Conservation (phyloP, 2,797 vertebrate genomes). For the Heliangelus exortis region DNA sequence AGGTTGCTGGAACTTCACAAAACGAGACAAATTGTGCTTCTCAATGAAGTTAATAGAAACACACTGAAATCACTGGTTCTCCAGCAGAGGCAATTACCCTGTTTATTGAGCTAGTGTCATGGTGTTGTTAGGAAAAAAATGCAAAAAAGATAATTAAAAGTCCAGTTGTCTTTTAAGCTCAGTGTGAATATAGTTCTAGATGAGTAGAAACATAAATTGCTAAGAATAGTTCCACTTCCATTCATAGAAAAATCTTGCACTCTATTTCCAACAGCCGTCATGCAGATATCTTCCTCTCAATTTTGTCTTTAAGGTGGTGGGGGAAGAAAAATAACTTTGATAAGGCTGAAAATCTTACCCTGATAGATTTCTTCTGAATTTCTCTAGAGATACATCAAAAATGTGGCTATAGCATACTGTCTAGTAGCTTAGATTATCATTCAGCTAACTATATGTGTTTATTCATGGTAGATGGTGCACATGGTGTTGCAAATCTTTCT, state of each 20-base stretch:
- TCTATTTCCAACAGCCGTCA: not conserved
- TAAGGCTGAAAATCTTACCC: not conserved
- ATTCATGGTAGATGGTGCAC: not conserved
- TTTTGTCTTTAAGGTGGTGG: not conserved
- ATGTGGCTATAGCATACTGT: not conserved
- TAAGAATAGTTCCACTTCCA: not conserved
- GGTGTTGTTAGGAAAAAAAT: not conserved
- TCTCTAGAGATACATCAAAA: not conserved
- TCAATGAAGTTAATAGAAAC: not conserved
- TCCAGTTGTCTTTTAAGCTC: not conserved
- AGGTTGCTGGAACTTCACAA: not conserved
- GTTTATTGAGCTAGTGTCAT: not conserved
- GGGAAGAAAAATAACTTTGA: not conserved
- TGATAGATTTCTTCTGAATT: not conserved
- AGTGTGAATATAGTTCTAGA: not conserved
- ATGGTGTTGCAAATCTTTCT: not conserved
- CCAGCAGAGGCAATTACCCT: not conserved
- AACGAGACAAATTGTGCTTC: not conserved
- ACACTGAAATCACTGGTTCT: not conserved
- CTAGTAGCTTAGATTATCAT: not conserved
- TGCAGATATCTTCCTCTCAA: not conserved
- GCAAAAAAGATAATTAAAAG: not conserved
- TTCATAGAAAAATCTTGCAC: not conserved
- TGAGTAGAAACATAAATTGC: not conserved
- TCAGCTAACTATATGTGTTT: not conserved